Evolutionary conservation across 2,888 invertebrate species (phyloP), one percentile per base, ranked within the genome.

Genomic region (Chrysolina haemoptera): DNA sequence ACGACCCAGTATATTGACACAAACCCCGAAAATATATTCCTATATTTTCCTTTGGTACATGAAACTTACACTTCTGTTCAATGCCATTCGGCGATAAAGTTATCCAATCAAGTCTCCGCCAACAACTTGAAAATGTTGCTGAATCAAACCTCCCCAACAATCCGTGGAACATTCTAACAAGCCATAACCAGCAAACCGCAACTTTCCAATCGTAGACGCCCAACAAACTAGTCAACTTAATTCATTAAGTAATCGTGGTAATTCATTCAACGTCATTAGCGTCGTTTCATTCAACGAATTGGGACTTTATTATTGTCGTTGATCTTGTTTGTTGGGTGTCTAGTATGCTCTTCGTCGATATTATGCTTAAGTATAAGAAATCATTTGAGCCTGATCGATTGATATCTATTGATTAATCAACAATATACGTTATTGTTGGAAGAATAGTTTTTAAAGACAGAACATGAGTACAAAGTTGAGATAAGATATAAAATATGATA

Each of bases 101-200:
- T 14, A 43, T 14, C 14, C 14, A 43, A 43, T 43, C 43, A 43
- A 43, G 1, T 43, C 10, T 53, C 0, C n/a, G 16, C 20, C 4
- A 18, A 9, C 53, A 18, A 18, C 18, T 18, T 20, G 18, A 8
- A 53, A 53, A 16, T 18, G 16, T 11, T 53, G 20, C 53, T 53
- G 53, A 20, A 14, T 53, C 53, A 20, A 53, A 8, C 8, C 35
- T 35, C 27, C 5, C 35, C 8, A 35, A 53, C 53, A 53, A 53
- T 53, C 16, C 53, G 11, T 11, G 5, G 53, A 53, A 53, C 16
- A 53, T 18, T 53, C 2, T 53, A 53, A 16, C 18, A 20, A 53
- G 53, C 53, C 53, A 53, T 53, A 53, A 53, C 18, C 53, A 16
- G 20, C 53, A 53, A 53, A 53, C 53, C 53, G 53, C 20, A 20